Evolutionary conservation across 2,888 invertebrate genomes (phyloP), one percentile per base, ranked within the genome.

Genomic region (Steromphala cineraria): DNA sequence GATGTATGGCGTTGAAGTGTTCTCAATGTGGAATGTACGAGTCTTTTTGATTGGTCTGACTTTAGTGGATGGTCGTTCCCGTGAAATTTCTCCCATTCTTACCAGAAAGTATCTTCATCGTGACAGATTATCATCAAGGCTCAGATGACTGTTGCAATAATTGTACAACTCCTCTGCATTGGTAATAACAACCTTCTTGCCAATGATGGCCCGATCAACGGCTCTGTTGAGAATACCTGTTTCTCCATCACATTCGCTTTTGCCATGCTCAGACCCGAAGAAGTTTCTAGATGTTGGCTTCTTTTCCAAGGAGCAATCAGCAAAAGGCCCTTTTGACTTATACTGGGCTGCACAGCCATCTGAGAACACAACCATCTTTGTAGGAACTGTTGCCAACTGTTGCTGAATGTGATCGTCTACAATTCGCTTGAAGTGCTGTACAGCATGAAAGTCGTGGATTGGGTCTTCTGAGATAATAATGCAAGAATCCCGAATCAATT

Each of bases 221-320:
- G 81, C 75, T 62, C 80, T 81, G 28, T 84, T 86, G 0, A 83
- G 3, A 21, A 82, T 56, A 10, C 84, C 84, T 13, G 46, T 80
- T 53, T 85, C 84, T 3, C 71, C 86, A 67, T 85, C 86, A 79
- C 84, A 82, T 2, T 81, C 82, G 0, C 80, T 53, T 53, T 85
- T 85, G 0, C 85, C 84, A 71, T 86, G 84, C 28, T 83, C 84
- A 24, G 81, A 83, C 10, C 84, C 84, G 31, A 81, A 83, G 55
- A 53, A 82, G 28, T 84, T 84, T 17, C 82, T 53, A 53, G 80
- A 80, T 36, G 80, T 78, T 19, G 79, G 13, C 24, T 24, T 78
- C 13, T 53, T 62, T 76, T 17, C 46, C 46, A 52, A 5, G 3
- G 78, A 36, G 3, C 82, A 36, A 56, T 81, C 82, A 56, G 80